Conservation (phyloP, 1,140 invertebrate species). For the Grapholita molesta region DNA sequence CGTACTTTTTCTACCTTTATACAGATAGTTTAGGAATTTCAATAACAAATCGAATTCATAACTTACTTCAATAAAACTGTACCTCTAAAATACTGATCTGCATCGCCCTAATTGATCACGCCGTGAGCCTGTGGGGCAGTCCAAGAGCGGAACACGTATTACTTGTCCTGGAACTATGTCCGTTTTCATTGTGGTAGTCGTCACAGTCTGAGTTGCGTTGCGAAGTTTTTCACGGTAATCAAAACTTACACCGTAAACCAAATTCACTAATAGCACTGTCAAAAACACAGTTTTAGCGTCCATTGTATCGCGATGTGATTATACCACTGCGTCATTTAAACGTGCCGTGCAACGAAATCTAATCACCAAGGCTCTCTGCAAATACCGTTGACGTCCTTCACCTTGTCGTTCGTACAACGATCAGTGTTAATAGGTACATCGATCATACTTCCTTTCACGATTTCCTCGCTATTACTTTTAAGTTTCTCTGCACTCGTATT, state of each 20-base stretch:
- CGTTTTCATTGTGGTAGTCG: constrained; percentile 33
- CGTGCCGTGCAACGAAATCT: constrained; percentile 21
- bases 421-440: constrained; percentile 50
- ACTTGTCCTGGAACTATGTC: constrained; percentile 30
- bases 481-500: constrained; percentile 18
- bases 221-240: constrained; percentile 62
- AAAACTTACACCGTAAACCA: constrained; percentile 45
- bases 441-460: constrained; percentile 46
- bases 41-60: background rate
- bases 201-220: constrained; percentile 34
- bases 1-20: too few relatives aligned
- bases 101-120: constrained; percentile 1
- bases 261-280: constrained; percentile 32
- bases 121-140: background rate
- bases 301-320: constrained; percentile 55
- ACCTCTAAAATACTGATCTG: constrained; percentile 44
- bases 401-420: constrained; percentile 36
- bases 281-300: constrained; percentile 59
- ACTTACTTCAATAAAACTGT: background rate
- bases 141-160: background rate
- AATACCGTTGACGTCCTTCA: constrained; percentile 51
- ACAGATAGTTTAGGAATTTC: too few relatives aligned
- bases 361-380: constrained; percentile 59
- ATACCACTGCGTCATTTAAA: constrained; percentile 46
- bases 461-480: constrained; percentile 18